Evolutionary conservation across 2,113 vertebrate genomes (phyloP), one percentile per base, ranked within the genome.

Genomic region (Albula goreensis): DNA sequence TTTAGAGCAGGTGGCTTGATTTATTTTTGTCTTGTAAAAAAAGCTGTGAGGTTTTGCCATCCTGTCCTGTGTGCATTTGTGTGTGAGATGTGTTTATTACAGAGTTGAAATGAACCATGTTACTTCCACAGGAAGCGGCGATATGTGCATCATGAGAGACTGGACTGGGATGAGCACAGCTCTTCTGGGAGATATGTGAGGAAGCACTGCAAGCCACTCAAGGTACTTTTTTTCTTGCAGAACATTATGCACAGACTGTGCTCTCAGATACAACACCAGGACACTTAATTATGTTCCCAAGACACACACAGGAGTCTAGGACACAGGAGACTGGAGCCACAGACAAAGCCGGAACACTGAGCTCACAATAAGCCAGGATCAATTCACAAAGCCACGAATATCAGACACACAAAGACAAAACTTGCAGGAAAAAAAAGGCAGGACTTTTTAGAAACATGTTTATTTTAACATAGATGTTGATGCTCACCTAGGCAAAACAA

Each of bases 141-240:
- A 3, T 98, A 96, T 22, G 95, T 99, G 22, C 96, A 95, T 56
- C 95, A 95, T 0, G 94, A 96, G 82, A 94, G 92, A 4, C 89
- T 99, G 91, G 96, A 97, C 91, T 97, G 97, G 97, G 97, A 98
- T 70, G 91, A 97, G 51, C 92, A 95, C 85, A 97, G 95, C 88
- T 96, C 96, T 88, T 93, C 96, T 0, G 96, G 96, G 12, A 93
- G 95, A 0, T 96, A 96, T 0, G 93, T 99, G 87, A 92, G 93
- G 87, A 96, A 95, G 87, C 96, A 97, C 88, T 99, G 97, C 85
- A 97, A 96, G 90, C 97, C 97, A 10, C 94, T 99, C 15, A 97
- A 96, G 96, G 98, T 98, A 95, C 63, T 22, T 22, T 4, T 17
- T n/a, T 22, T 5, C 63, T 41, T 70, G 22, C 63, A 70, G 19